Conservation (phyloP, 2,888 invertebrate species). For the Perdita meconis region DNA sequence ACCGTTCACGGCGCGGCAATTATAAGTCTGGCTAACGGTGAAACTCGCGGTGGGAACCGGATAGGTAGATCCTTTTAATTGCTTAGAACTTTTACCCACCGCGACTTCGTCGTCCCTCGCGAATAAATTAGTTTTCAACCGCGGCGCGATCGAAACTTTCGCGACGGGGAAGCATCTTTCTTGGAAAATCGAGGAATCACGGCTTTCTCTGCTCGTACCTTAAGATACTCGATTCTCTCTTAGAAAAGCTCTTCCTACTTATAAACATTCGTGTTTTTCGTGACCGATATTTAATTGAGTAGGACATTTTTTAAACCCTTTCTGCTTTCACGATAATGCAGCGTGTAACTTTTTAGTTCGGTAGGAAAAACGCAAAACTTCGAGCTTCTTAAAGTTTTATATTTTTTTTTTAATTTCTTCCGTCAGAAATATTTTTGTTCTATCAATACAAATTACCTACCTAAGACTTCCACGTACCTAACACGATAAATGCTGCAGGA, state of each 20-base stretch:
- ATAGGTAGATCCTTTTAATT: slow-evolving; percentile 36
- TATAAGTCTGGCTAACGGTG: slow-evolving; percentile 55
- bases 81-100: slow-evolving; percentile 41
- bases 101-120: not conserved
- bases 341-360: too few relatives aligned
- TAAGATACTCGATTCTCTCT: not conserved
- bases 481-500: too few relatives aligned
- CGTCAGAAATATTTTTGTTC: too few relatives aligned
- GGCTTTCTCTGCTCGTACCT: not conserved
- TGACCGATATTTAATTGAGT: not conserved
- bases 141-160: not conserved
- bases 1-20: slow-evolving; percentile 41
- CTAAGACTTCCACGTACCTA: too few relatives aligned
- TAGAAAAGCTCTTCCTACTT: too few relatives aligned
- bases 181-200: not conserved
- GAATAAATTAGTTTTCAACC: slow-evolving; percentile 42
- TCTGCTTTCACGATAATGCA: not conserved
- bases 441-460: too few relatives aligned
- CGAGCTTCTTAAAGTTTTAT: too few relatives aligned
- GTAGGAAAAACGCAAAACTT: too few relatives aligned
- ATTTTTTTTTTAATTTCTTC: too few relatives aligned
- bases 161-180: not conserved
- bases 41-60: slow-evolving; percentile 23
- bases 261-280: too few relatives aligned
- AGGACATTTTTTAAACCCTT: too few relatives aligned